These are phyloP conservation scores for Meloidogyne hapla DNA, from an alignment of 1,140 invertebrate genomes.

Conservation along the genomic window DNA sequence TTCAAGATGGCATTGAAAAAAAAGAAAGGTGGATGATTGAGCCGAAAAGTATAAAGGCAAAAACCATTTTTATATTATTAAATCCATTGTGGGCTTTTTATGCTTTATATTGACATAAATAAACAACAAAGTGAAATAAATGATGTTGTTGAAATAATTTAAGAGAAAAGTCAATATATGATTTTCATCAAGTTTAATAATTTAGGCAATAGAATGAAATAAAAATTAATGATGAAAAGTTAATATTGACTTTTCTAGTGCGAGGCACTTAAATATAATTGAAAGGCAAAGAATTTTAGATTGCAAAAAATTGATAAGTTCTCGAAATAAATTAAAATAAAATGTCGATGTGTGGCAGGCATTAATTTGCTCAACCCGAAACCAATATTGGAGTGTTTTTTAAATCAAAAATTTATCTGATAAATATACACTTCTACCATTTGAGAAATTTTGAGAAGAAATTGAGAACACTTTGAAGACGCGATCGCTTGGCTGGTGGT, in stretches of 20 bases:
- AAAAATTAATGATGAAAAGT: too few relatives aligned
- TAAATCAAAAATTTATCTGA: background rate
- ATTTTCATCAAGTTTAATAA: too few relatives aligned
- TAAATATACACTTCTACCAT: background rate
- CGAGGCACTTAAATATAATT: background rate
- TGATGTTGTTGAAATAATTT: conserved; percentile 1
- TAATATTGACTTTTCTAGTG: background rate
- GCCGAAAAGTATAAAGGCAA: too few relatives aligned
- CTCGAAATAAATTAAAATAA: background rate
- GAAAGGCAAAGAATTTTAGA: background rate
- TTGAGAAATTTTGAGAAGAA: conserved; percentile 22
- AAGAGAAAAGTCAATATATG: background rate
- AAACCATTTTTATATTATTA: too few relatives aligned
- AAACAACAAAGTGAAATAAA: background rate
- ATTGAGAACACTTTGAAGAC: conserved; percentile 22
- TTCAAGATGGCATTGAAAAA: too few relatives aligned
- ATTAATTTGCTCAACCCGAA: background rate
- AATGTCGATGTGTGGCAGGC: background rate
- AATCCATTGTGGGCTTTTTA: too few relatives aligned
- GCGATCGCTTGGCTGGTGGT: conserved; percentile 24
- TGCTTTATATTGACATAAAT: background rate
- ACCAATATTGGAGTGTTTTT: background rate
- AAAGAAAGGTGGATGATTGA: too few relatives aligned
- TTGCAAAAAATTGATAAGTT: background rate
- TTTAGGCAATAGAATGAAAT: too few relatives aligned